phyloP scores from a whole-genome alignment of 2,888 invertebrate genomes.

The Chironomus tentans region DNA sequence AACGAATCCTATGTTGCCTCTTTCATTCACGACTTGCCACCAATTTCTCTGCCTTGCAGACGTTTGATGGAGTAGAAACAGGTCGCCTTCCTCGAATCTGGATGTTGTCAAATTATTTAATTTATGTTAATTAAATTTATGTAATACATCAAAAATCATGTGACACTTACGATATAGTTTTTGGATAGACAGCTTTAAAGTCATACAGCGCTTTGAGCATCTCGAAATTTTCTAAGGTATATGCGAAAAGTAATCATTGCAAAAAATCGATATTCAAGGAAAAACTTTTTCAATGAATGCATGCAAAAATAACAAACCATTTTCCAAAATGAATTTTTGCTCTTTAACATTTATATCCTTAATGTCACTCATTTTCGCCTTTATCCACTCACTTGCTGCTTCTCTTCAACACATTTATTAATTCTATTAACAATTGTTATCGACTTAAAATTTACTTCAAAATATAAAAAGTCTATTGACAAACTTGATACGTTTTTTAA shows the following conservation, averaged over 20 bases:
- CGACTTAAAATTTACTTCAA: too few relatives aligned
- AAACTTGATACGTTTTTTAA: too few relatives aligned
- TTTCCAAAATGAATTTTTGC: slow-evolving; percentile 23
- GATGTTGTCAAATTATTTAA: neutral
- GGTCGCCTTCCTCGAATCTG: slow-evolving; percentile 70
- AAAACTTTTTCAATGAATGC: neutral
- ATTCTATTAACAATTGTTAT: too few relatives aligned
- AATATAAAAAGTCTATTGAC: too few relatives aligned
- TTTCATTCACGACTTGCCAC: slow-evolving; percentile 81
- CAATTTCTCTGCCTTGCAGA: slow-evolving; percentile 73
- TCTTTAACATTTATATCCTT: neutral
- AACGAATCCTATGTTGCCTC: slow-evolving; percentile 74
- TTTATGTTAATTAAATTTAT: neutral
- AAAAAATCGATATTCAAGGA: neutral
- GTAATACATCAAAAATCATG: neutral
- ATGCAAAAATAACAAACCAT: neutral
- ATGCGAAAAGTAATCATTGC: neutral
- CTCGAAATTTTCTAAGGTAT: slow-evolving; percentile 55
- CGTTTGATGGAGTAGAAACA: slow-evolving; percentile 69
- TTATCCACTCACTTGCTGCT: too few relatives aligned
- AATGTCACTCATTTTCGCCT: too few relatives aligned
- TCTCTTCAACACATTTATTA: too few relatives aligned
- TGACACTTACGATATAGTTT: slow-evolving; percentile 48
- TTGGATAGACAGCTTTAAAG: slow-evolving; percentile 73
- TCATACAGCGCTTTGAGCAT: slow-evolving; percentile 78